phyloP scores from a whole-genome alignment of 2,888 invertebrate species.

The Pyralis farinalis region DNA sequence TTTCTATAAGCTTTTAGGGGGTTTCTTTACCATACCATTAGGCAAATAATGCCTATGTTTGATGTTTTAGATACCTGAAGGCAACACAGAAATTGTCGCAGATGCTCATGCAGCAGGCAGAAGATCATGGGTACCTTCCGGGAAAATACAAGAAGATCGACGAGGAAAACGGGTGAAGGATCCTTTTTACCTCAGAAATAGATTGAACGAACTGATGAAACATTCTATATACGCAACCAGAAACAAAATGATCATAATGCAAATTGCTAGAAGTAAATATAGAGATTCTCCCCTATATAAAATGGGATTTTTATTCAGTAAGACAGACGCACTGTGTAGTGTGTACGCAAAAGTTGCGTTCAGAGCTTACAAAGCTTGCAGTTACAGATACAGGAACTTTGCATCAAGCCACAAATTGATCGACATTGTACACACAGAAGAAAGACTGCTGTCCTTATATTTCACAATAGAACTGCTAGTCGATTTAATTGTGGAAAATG shows the following conservation, averaged over 20 bases:
- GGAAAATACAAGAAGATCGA: background rate
- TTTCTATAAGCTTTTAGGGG: too few relatives aligned
- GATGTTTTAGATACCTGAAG: slow-evolving; percentile 11
- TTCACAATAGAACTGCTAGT: slow-evolving; percentile 39
- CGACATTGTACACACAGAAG: slow-evolving; percentile 28
- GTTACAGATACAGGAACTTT: slow-evolving; percentile 3
- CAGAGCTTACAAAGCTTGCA: slow-evolving; percentile 25
- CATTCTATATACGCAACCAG: slow-evolving; percentile 49
- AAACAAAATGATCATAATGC: slow-evolving; percentile 49
- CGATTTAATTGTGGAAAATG: slow-evolving; percentile 34
- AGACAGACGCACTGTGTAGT: slow-evolving; percentile 39
- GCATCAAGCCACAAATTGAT: slow-evolving; percentile 3
- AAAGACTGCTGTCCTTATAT: slow-evolving; percentile 37
- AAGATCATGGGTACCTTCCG: slow-evolving; percentile 27
- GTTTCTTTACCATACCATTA: too few relatives aligned
- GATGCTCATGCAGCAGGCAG: slow-evolving; percentile 10
- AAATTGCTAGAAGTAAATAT: slow-evolving; percentile 30
- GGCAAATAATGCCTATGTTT: too few relatives aligned
- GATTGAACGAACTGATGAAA: slow-evolving; percentile 48
- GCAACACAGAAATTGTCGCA: too few relatives aligned
- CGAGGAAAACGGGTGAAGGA: slow-evolving; percentile 7
- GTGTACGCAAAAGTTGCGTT: slow-evolving; percentile 27
- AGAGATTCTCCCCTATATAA: slow-evolving; percentile 34
- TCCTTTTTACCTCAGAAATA: slow-evolving; percentile 22
- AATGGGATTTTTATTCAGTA: slow-evolving; percentile 52